Evolutionary conservation across 2,113 vertebrate species (phyloP).

Genomic region (Gallinago undulata): DNA sequence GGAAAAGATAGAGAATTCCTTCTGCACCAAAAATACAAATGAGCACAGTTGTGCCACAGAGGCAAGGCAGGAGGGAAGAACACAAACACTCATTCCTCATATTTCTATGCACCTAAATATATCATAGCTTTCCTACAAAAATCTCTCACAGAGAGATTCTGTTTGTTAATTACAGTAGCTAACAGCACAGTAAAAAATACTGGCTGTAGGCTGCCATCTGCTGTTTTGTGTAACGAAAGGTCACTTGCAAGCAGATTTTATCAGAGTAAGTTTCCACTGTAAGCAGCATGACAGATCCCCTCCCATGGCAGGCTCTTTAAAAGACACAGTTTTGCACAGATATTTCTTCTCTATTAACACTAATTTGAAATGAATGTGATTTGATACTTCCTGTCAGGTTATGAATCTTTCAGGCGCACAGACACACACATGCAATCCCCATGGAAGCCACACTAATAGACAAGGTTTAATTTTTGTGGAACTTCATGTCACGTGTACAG

Average conservation of each 20-base stretch:
- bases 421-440: not conserved
- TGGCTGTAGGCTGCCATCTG: slow-evolving; percentile 62
- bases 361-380: not conserved
- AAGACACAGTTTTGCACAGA: not conserved
- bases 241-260: not conserved
- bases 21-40: not conserved
- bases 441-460: not conserved
- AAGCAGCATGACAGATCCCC: not conserved
- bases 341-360: not conserved
- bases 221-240: not conserved
- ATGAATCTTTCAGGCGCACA: slow-evolving; percentile 1
- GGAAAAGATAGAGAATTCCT: not conserved
- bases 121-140: not conserved
- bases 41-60: not conserved
- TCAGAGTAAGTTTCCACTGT: not conserved
- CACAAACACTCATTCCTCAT: not conserved
- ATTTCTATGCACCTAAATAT: not conserved
- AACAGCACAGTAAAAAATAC: not conserved
- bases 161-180: not conserved
- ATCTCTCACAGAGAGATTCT: not conserved
- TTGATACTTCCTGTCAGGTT: not conserved
- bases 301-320: not conserved
- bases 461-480: not conserved
- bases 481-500: not conserved
- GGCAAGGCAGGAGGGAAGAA: not conserved